These are phyloP conservation scores for Homarus americanus DNA, from an alignment of 1,140 invertebrate genomes.

Conservation along the genomic window DNA sequence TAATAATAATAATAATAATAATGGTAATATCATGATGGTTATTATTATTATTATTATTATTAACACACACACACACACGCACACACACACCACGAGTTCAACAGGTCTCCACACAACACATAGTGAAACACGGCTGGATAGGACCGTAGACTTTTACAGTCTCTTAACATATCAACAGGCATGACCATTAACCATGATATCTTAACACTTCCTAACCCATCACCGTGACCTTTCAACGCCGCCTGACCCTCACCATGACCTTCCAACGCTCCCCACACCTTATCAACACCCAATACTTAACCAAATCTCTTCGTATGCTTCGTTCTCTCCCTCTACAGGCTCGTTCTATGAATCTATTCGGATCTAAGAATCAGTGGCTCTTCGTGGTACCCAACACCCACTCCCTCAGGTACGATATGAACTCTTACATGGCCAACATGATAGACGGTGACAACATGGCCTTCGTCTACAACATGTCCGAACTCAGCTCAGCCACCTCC, in stretches of 20 bases:
- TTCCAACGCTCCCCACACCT: background rate
- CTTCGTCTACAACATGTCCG: conserved; percentile 80
- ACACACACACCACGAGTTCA: too few species aligned
- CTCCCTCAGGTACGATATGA: conserved; percentile 78
- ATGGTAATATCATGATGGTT: too few species aligned
- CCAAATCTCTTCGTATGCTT: background rate
- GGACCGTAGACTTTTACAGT: too few species aligned
- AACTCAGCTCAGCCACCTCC: conserved; percentile 83
- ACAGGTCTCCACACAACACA: too few species aligned
- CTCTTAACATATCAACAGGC: too few species aligned
- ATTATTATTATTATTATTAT: too few species aligned
- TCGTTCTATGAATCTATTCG: conserved; percentile 83
- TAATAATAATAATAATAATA: too few species aligned
- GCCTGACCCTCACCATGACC: background rate
- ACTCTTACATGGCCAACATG: conserved; percentile 81
- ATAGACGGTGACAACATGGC: conserved; percentile 89
- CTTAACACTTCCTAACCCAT: background rate
- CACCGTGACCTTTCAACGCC: background rate
- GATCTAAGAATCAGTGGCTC: conserved; percentile 87
- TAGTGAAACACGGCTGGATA: background rate
- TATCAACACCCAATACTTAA: background rate
- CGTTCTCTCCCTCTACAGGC: conserved; percentile 79
- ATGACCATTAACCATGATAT: background rate
- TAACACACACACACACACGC: too few species aligned
- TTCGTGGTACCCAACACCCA: conserved; percentile 85